Evolutionary conservation across 2,888 invertebrate species (phyloP), one percentile per base, ranked within the genome.

Genomic region (Cheilosia impressa): DNA sequence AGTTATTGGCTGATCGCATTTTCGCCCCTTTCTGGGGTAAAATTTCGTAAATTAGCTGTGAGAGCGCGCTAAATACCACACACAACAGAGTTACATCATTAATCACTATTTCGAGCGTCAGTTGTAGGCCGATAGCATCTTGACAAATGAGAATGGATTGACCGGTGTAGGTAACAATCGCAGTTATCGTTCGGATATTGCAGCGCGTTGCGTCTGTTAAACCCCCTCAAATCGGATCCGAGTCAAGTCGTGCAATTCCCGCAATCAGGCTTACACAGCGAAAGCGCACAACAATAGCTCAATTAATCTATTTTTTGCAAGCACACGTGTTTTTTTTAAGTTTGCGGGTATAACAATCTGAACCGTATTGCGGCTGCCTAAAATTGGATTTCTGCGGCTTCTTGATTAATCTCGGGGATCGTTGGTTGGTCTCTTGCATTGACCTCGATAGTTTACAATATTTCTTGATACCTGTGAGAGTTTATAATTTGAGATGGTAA

Each of bases 81-180:
- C 66, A 65, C 57, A 72, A 66, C 73, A 65, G 38, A 38, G 45
- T 52, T 45, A 76, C 69, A 82, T 72, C 68, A 83, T 83, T 83
- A 83, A 83, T 83, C 78, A 83, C 78, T 73, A 72, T 73, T 83
- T 78, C 72, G 63, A 78, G 83, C 73, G 78, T 68, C 82, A 68
- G 82, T 57, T 69, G 72, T 34, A 63, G 68, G 27, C 52, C 68
- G 83, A 83, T 83, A 68, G 73, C 69, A 83, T 78, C 78, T 78
- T 83, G 78, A 83, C 78, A 83, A 83, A 83, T 83, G 73, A 83
- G 83, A 83, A 78, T 73, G 73, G 79, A 83, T 78, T 78, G 68
- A 83, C 73, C 78, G 73, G 45, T 72, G 43, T 63, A 63, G 78
- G 72, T 57, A 83, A 66, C 66, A 78, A 55, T 62, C 66, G 41